Percentiles rank a stretch among this genome's conserved stretches.
These are phyloP conservation scores for Sphaerophoria taeniata DNA, from an alignment of 2,888 invertebrate species.

Conservation along the genomic window DNA sequence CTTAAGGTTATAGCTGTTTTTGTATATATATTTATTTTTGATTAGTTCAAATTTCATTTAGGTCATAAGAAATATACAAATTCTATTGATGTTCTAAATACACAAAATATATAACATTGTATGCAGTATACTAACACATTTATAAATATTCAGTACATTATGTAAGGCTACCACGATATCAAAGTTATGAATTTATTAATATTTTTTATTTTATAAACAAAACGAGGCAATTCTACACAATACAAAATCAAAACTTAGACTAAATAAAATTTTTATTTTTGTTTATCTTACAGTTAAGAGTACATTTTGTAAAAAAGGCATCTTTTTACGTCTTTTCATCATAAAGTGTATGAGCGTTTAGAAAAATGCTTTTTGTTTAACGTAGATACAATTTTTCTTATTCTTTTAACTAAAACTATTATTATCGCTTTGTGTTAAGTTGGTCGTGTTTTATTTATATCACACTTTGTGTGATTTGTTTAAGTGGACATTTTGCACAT, in stretches of 20 bases:
- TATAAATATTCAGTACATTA: constrained; percentile 62
- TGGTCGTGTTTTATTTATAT: constrained; percentile 55
- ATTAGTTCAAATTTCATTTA: neutral
- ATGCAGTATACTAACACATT: constrained; percentile 50
- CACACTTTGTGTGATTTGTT: constrained; percentile 33
- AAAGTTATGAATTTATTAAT: constrained; percentile 42
- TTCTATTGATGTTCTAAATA: constrained; percentile 36
- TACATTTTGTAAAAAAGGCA: constrained; percentile 40
- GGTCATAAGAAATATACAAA: constrained; percentile 47
- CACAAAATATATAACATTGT: constrained; percentile 37
- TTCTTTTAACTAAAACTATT: constrained; percentile 61
- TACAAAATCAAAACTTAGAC: constrained; percentile 33
- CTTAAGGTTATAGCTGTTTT: constrained; percentile 42
- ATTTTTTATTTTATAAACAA: constrained; percentile 1
- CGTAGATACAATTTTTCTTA: constrained; percentile 48
- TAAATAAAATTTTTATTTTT: constrained; percentile 21
- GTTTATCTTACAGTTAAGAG: constrained; percentile 24
- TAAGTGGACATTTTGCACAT: constrained; percentile 2
- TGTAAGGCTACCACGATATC: constrained; percentile 43
- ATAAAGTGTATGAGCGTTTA: constrained; percentile 33
- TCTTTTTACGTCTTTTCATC: constrained; percentile 23
- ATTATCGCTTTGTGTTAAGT: constrained; percentile 65
- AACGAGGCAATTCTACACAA: constrained; percentile 6
- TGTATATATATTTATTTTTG: constrained; percentile 4
- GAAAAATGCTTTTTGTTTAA: constrained; percentile 56